Evolutionary conservation across 2,888 invertebrate genomes (phyloP).

Genomic region (Melieria crassipennis): DNA sequence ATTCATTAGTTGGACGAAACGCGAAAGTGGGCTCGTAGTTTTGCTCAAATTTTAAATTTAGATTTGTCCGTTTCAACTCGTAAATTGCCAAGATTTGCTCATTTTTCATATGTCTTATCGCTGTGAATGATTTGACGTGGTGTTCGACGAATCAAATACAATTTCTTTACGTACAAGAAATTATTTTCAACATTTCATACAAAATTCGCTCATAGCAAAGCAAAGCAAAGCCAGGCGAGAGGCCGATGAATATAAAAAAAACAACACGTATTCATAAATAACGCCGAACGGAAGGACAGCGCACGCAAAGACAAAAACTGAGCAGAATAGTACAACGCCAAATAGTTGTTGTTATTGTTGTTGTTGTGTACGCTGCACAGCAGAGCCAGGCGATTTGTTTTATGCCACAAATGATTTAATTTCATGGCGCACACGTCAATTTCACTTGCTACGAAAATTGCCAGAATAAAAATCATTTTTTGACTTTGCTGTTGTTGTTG

Average conservation of each 20-base stretch:
- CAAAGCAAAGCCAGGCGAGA: background rate
- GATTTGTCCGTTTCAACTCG: slow-evolving; percentile 23
- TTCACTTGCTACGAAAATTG: slow-evolving; percentile 31
- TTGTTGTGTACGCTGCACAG: background rate
- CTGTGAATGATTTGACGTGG: slow-evolving; percentile 18
- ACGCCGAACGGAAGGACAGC: too few species aligned
- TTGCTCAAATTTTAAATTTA: slow-evolving; percentile 45
- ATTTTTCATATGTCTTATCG: background rate
- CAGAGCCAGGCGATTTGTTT: slow-evolving; percentile 49
- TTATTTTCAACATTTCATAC: background rate
- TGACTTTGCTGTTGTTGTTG: too few species aligned
- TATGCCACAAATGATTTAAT: slow-evolving; percentile 57
- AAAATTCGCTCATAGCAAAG: background rate
- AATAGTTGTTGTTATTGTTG: background rate
- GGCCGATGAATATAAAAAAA: background rate
- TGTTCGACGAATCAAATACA: slow-evolving; percentile 5
- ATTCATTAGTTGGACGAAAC: background rate
- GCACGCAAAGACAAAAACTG: too few species aligned
- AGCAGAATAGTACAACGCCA: too few species aligned
- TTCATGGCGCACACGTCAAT: slow-evolving; percentile 44
- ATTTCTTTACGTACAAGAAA: slow-evolving; percentile 10
- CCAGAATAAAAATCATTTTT: too few species aligned
- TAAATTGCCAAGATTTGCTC: background rate
- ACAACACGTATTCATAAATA: too few species aligned
- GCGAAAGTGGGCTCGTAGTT: background rate